Base-by-base conservation (phyloP, 92 coral and sea anemone genomes). In the Porites rus region DNA sequence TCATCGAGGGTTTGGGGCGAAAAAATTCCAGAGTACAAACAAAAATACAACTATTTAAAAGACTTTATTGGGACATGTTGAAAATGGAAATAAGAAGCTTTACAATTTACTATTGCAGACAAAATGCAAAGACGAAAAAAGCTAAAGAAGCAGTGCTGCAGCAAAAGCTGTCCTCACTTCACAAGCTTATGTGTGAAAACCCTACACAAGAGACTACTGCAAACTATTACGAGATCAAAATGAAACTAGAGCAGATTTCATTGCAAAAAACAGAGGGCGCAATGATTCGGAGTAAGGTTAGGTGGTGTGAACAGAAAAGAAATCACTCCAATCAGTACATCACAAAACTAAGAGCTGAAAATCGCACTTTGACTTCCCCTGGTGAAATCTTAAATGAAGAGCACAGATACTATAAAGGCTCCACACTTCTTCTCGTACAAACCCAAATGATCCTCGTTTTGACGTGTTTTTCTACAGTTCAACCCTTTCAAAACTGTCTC, bases 261-360 rank as follows among this genome's bases (percentile, higher is more conserved):
- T 25, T 38, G 61, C 76, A 51, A 20, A 74, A 52, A 74, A 74
- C 78, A 74, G 63, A 74, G 31, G 78, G 62, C 25, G 78, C 78
- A 20, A 52, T 74, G 64, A 73, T 51, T 73, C 18, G 77, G 61
- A 73, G 77, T 51, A 51, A 14, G 11, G 77, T 38, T 7, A 73
- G 61, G 24, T 73, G 77, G 62, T 73, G 77, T 10, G 61, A 73
- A 25, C 77, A 24, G 25, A 24, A 24, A 24, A 24, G 25, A 24
- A 24, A 24, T 24, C 25, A 24, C 25, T 24, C n/a, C 60, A 73
- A 73, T 12, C 51, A 73, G 21, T 50, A 50, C 61, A 73, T 50
- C 11, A 73, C 63, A 73, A 50, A 73, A 50, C 77, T 73, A 50
- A 73, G 20, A 73, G 12, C 7, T 12, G 62, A 73, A 50, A 51